A percentile compares a stretch with the other conserved stretches of the same genome.
Conservation (phyloP, 2,888 invertebrate species). For the Drosophila ezoana region DNA sequence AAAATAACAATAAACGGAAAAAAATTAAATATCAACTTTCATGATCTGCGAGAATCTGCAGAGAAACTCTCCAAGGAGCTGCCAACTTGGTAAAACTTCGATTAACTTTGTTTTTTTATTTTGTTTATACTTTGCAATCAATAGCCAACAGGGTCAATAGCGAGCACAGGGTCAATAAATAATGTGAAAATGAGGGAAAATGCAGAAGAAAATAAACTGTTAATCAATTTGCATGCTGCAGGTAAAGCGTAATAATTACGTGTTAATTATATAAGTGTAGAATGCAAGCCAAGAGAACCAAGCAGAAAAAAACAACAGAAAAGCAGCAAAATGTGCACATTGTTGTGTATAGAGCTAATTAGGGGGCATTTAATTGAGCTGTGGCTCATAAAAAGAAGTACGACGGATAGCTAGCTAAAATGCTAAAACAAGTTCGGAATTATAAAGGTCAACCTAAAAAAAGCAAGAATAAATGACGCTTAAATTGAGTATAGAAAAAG, state of each 20-base stretch:
- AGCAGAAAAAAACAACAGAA: slow-evolving; percentile 30
- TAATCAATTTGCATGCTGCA: slow-evolving; percentile 38
- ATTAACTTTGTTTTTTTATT: slow-evolving; percentile 5
- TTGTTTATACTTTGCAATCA: slow-evolving; percentile 12
- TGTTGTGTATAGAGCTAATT: not conserved
- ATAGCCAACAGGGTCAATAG: not conserved
- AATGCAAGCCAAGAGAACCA: slow-evolving; percentile 31
- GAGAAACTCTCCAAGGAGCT: slow-evolving; percentile 3
- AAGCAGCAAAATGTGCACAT: not conserved
- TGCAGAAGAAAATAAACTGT: slow-evolving; percentile 12
- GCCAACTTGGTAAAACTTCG: slow-evolving; percentile 1
- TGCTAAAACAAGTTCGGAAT: too few species aligned
- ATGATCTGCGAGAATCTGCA: slow-evolving; percentile 1
- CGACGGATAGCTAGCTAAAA: too few species aligned
- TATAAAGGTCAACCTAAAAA: too few species aligned
- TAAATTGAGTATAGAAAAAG: too few species aligned
- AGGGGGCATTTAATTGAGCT: not conserved
- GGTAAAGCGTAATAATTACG: slow-evolving; percentile 42
- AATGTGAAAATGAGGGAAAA: not conserved
- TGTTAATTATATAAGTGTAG: slow-evolving; percentile 38
- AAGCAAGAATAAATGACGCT: too few species aligned
- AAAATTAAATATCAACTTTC: slow-evolving; percentile 16
- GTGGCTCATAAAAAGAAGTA: too few species aligned
- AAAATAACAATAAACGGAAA: not conserved
- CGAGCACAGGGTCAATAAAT: not conserved